phyloP scores from a whole-genome alignment of 2,888 invertebrate genomes.

The Scaptomyza reducta region DNA sequence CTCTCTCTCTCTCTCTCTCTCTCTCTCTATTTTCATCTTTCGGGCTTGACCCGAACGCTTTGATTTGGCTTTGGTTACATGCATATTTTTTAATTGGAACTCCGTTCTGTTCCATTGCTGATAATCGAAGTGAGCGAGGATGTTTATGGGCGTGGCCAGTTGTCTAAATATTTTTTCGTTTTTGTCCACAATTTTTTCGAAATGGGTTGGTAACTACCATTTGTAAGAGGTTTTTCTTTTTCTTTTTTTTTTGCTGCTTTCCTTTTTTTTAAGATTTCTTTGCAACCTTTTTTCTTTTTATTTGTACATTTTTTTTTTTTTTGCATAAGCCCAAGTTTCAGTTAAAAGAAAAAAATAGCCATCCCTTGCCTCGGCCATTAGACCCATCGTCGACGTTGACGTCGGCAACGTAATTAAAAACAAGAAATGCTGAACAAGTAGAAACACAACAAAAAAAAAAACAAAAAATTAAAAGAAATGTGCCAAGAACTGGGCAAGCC shows the following conservation, averaged over 20 bases:
- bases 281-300: constrained; percentile 55
- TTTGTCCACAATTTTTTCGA: constrained; percentile 9
- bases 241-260: constrained; percentile 13
- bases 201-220: constrained; percentile 55
- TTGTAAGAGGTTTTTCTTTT: constrained; percentile 54
- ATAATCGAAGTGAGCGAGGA: constrained; percentile 46
- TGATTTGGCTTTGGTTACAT: constrained; percentile 74
- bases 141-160: constrained; percentile 29
- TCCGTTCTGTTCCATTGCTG: constrained; percentile 30
- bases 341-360: constrained; percentile 15
- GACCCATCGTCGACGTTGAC: constrained; percentile 55
- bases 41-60: constrained; percentile 36
- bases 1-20: no score
- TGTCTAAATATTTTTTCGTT: constrained; percentile 46
- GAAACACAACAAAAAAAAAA: constrained; percentile 24
- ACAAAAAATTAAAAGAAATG: constrained; percentile 48
- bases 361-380: constrained; percentile 50
- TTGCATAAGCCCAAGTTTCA: constrained; percentile 66
- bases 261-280: constrained; percentile 41
- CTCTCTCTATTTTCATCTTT: neutral
- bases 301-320: constrained; percentile 9
- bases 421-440: constrained; percentile 60
- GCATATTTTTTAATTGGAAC: constrained; percentile 76
- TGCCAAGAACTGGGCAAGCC: constrained; percentile 65
- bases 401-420: constrained; percentile 73